Evolutionary conservation across 2,888 invertebrate species (phyloP), one percentile per base, ranked within the genome.

Genomic region (Crocallis elinguaria): DNA sequence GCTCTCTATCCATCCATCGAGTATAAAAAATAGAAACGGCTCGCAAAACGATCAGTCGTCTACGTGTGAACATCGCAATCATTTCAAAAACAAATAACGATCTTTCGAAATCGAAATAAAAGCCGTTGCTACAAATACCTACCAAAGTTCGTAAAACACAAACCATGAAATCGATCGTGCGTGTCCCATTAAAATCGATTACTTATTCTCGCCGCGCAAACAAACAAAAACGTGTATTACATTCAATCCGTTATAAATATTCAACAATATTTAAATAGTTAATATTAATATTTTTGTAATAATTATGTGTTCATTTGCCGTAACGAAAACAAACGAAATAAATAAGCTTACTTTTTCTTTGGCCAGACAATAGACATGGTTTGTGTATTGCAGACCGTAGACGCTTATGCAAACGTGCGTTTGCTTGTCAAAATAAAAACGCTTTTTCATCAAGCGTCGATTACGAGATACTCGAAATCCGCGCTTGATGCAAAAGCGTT

Each of bases 211-310:
- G 25, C 32, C 41, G 30, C 50, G 49, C 45, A 49, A 51, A 56
- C 45, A 56, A 37, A 46, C 44, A 69, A 69, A 67, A 69, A 66
- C 65, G 53, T 66, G 66, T 58, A 46, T 46, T 32, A 9, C 32
- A 11, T 3, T 11, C 1, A n/a, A 36, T n/a, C n/a, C n/a, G n/a
- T 14, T 23, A 45, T 39, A 1, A 35, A 45, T 46, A 46, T 41
- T 45, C 29, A 44, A 44, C n/a, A 29, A 17, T 43, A 30, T 49
- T 32, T 30, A 16, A 23, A 17, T 16, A 32, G 7, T 1, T 30
- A 0, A 14, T 12, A 21, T 21, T 21, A 17, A 27, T 11, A 32
- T 29, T 38, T 48, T 32, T 14, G 12, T 13, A 32, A 32, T 13
- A 32, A 32, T 32, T 11, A 9, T 3, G 5, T 25, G 2, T 9